These are phyloP conservation scores for Epizoanthus fatuus DNA, from an alignment of 92 coral and sea anemone genomes.

Conservation along the genomic window DNA sequence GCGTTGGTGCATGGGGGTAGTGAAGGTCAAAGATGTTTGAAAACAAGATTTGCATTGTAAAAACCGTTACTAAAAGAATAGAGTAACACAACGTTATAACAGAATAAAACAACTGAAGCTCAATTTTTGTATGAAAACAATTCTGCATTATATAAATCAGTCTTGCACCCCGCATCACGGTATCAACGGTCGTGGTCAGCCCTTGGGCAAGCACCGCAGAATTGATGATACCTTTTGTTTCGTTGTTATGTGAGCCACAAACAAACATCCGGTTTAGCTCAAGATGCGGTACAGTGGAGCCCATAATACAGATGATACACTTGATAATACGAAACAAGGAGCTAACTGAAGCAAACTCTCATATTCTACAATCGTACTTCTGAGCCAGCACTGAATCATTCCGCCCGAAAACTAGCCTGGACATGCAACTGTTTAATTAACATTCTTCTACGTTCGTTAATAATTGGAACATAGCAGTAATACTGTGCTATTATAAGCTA, in stretches of 20 bases:
- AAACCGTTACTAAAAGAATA: background rate
- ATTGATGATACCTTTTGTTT: background rate
- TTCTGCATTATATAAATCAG: background rate
- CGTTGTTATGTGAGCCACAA: background rate
- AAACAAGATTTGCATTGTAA: background rate
- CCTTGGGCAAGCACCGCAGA: background rate
- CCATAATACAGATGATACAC: too few species aligned
- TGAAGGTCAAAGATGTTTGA: too few species aligned
- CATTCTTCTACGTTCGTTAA: background rate
- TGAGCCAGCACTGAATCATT: background rate
- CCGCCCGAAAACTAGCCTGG: background rate
- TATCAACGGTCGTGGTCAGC: background rate
- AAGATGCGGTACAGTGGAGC: too few species aligned
- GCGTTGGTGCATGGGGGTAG: too few species aligned
- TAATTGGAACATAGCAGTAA: too few species aligned
- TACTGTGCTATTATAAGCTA: too few species aligned
- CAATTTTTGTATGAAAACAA: background rate
- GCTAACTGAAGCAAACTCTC: background rate
- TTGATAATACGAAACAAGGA: background rate
- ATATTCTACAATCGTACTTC: background rate
- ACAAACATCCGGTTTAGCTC: background rate
- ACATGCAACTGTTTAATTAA: background rate
- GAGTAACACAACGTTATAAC: too few species aligned
- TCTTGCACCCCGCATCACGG: background rate
- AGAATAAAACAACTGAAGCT: background rate